Conservation (phyloP, 1,140 invertebrate species). For the Eupristina koningsbergeri region DNA sequence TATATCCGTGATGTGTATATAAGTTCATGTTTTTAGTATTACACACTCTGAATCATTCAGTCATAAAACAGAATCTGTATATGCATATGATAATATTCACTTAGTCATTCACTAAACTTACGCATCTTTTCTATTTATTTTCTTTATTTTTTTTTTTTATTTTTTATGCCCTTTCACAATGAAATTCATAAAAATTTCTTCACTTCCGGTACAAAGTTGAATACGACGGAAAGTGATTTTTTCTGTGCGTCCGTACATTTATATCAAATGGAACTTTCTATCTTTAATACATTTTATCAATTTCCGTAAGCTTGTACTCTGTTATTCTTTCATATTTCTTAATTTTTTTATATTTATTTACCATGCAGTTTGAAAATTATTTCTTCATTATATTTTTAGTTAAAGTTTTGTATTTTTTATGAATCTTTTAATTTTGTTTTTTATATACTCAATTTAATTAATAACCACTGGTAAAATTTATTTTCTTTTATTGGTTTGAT, state of each 20-base stretch:
- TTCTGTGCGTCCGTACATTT: not conserved
- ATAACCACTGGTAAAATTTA: no score
- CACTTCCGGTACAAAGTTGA: slow-evolving; percentile 48
- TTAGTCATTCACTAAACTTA: not conserved
- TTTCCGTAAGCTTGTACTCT: not conserved
- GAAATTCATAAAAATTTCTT: slow-evolving; percentile 41
- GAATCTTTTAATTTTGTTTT: not conserved
- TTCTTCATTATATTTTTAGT: not conserved
- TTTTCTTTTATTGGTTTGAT: no score
- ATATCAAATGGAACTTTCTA: not conserved
- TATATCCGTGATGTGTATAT: not conserved
- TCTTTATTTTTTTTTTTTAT: not conserved
- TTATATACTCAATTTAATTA: not conserved
- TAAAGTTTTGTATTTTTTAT: not conserved
- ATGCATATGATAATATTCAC: not conserved
- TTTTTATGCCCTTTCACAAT: not conserved
- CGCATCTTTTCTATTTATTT: not conserved
- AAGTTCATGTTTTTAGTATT: no score
- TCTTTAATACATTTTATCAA: slow-evolving; percentile 5
- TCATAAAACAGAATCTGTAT: not conserved
- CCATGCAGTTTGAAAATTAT: no score
- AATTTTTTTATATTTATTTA: not conserved
- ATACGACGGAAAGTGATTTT: not conserved
- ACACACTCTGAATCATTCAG: slow-evolving; percentile 8
- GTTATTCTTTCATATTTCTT: not conserved